phyloP scores from a whole-genome alignment of 2,113 vertebrate species.

The Perccottus glenii region DNA sequence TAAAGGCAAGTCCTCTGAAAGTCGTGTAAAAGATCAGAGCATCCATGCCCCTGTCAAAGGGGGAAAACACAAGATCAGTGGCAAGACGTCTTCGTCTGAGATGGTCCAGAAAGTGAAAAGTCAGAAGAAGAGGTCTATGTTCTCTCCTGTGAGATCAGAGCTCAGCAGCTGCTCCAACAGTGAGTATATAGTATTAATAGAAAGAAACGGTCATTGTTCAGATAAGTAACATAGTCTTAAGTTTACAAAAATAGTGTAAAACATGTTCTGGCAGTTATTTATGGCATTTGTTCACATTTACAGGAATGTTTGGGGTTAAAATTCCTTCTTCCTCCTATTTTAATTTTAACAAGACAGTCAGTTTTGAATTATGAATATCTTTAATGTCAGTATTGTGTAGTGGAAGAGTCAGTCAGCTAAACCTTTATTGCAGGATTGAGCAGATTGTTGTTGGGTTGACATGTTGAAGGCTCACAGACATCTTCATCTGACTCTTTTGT shows the following conservation, averaged over 20 bases:
- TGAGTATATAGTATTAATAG: constrained; percentile 79
- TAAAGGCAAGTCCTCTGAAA: constrained; percentile 80
- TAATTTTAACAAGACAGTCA: background rate
- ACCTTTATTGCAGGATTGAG: background rate
- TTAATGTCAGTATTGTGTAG: background rate
- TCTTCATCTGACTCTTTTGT: constrained; percentile 15
- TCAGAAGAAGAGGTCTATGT: constrained; percentile 84
- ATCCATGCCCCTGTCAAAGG: constrained; percentile 81
- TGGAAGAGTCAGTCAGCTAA: background rate
- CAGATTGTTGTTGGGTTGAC: background rate
- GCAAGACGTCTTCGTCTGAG: constrained; percentile 86
- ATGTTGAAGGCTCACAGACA: constrained; percentile 5
- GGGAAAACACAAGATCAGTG: constrained; percentile 87
- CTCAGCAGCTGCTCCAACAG: constrained; percentile 96
- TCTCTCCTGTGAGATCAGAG: constrained; percentile 91
- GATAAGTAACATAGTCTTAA: background rate
- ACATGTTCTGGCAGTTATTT: too few species aligned
- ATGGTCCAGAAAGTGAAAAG: constrained; percentile 85
- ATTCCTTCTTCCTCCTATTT: background rate
- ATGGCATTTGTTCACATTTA: too few species aligned
- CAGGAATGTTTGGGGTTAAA: background rate
- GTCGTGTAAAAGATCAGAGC: constrained; percentile 80
- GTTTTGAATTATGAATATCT: too few species aligned
- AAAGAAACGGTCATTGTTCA: background rate
- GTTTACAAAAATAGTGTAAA: background rate